These are phyloP conservation scores for Erythrolamprus reginae DNA, from an alignment of 2,113 vertebrate genomes.

Conservation along the genomic window DNA sequence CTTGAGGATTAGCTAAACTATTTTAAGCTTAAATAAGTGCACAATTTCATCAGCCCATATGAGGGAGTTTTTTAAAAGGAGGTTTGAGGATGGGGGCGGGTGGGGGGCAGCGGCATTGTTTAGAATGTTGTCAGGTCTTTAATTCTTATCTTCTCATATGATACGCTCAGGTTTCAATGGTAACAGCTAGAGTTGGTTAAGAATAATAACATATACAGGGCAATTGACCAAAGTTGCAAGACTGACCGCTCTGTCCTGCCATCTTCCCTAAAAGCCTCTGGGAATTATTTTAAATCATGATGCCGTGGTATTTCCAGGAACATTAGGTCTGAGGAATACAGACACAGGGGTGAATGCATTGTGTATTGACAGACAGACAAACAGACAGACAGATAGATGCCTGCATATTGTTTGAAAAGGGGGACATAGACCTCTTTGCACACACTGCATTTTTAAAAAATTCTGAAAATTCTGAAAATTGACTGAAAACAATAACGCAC, in stretches of 20 bases:
- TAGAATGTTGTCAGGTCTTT: conserved; percentile 12
- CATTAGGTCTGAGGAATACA: background rate
- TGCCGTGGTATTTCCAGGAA: background rate
- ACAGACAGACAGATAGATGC: background rate
- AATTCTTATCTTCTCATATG: conserved; percentile 11
- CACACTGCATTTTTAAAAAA: background rate
- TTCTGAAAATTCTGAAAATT: background rate
- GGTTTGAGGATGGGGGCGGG: conserved; percentile 8
- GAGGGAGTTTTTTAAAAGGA: conserved; percentile 4
- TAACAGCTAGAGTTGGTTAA: no score
- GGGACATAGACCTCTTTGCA: background rate
- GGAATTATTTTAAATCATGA: background rate
- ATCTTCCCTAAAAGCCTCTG: background rate
- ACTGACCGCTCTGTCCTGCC: background rate
- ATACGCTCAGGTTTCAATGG: background rate
- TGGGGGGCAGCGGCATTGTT: background rate
- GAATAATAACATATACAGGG: background rate
- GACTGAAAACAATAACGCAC: background rate
- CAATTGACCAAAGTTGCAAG: background rate
- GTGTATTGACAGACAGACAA: no score
- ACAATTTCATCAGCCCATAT: conserved; percentile 4
- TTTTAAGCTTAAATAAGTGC: conserved; percentile 25
- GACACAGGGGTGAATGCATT: background rate
- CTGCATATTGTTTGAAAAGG: background rate
- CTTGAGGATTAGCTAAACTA: background rate